Conservation (phyloP, 2,113 vertebrate species). For the Uropsilus gracilis region DNA sequence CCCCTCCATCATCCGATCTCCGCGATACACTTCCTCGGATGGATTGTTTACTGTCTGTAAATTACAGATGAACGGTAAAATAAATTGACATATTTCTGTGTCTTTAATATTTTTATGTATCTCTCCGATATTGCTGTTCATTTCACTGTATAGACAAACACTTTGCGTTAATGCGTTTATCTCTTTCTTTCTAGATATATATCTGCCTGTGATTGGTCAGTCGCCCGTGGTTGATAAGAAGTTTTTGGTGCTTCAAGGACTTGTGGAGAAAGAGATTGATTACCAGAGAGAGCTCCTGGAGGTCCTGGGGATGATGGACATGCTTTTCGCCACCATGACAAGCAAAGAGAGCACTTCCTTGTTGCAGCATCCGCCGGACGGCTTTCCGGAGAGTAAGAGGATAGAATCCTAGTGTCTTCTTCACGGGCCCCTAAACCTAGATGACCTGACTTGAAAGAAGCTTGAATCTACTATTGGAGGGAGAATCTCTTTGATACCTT, state of each 20-base stretch:
- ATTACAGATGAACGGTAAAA: constrained; percentile 18
- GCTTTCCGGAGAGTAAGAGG: constrained; percentile 68
- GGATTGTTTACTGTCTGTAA: not conserved
- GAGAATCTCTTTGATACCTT: constrained; percentile 26
- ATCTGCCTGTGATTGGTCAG: constrained; percentile 91
- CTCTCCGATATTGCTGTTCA: not conserved
- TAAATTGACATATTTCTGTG: not conserved
- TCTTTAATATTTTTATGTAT: constrained; percentile 15
- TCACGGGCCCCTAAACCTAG: not conserved
- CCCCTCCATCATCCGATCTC: not conserved
- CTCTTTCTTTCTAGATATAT: constrained; percentile 89
- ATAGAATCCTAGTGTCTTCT: not conserved
- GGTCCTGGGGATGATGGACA: constrained; percentile 97
- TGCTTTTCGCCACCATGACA: constrained; percentile 93
- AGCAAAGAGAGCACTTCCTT: constrained; percentile 83
- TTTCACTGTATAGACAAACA: constrained; percentile 8
- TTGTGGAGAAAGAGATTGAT: constrained; percentile 93
- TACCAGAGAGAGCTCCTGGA: constrained; percentile 95
- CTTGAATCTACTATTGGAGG: constrained; percentile 37
- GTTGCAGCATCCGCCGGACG: constrained; percentile 70
- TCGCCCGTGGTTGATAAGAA: constrained; percentile 93
- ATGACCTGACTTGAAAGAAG: constrained; percentile 18
- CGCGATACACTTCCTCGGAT: constrained; percentile 17
- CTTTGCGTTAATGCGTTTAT: constrained; percentile 42
- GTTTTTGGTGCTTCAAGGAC: constrained; percentile 92